These are phyloP conservation scores for Monodelphis domestica DNA, from an alignment of 2,797 vertebrate genomes.

Conservation along the genomic window DNA sequence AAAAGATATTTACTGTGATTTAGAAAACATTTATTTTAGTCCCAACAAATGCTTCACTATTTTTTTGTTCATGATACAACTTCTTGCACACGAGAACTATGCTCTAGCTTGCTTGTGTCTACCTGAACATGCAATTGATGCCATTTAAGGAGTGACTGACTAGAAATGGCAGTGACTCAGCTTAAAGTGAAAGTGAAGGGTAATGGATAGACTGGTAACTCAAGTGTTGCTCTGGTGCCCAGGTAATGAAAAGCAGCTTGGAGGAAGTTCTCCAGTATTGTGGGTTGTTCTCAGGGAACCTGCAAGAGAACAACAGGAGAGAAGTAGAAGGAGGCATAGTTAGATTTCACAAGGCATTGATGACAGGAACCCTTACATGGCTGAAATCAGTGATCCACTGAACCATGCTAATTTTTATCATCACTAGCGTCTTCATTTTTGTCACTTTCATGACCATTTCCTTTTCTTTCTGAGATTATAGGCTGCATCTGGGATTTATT, in stretches of 20 bases:
- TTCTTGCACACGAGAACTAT: not conserved
- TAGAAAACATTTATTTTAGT: not conserved
- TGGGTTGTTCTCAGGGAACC: not conserved
- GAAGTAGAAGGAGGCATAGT: not conserved
- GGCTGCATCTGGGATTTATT: not conserved
- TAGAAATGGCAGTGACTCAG: not conserved
- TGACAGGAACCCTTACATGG: accelerated
- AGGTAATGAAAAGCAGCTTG: not conserved
- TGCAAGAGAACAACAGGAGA: not conserved
- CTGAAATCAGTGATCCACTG: not conserved
- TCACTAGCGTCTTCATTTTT: not conserved
- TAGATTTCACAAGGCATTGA: not conserved
- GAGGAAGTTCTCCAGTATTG: not conserved
- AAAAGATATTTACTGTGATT: not conserved
- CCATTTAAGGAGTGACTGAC: not conserved
- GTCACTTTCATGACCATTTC: not conserved
- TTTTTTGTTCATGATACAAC: not conserved
- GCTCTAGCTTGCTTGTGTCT: not conserved
- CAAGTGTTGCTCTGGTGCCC: not conserved
- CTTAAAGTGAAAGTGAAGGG: not conserved
- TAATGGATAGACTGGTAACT: not conserved
- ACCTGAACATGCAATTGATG: not conserved
- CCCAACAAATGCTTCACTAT: not conserved
- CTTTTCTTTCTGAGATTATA: constrained; percentile 23
- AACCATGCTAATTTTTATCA: not conserved